These are phyloP conservation scores for Poecilia velifera DNA, from an alignment of 2,797 vertebrate species.

Conservation along the genomic window DNA sequence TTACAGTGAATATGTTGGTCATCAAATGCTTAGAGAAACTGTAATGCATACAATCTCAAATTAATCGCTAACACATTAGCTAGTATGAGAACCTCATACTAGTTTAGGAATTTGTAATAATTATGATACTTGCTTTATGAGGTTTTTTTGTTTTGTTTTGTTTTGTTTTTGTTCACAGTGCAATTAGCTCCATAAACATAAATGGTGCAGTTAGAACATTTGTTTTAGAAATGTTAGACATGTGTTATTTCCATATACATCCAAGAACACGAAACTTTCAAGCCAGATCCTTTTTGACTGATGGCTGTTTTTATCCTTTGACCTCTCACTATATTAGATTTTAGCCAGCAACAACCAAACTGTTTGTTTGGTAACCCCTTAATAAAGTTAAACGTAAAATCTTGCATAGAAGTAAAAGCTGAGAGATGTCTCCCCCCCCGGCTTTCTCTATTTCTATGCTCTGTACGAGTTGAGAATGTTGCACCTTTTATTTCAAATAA, in stretches of 20 bases:
- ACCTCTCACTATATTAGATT: not conserved
- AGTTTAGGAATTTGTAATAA: not conserved
- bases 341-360: not conserved
- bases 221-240: not conserved
- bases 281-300: not conserved
- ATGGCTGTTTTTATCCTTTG: not conserved
- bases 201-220: not conserved
- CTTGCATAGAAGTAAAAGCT: constrained; percentile 23
- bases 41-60: too few species aligned
- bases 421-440: constrained; percentile 14
- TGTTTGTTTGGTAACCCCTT: not conserved
- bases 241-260: not conserved
- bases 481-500: constrained; percentile 19
- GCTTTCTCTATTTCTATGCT: constrained; percentile 1
- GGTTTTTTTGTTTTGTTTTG: not conserved
- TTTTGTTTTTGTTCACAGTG: not conserved
- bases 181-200: not conserved
- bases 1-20: too few species aligned
- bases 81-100: not conserved
- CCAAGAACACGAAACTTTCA: not conserved
- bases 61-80: too few species aligned
- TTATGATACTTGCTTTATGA: not conserved
- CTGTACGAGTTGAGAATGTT: constrained; percentile 3
- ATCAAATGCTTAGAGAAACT: too few species aligned
- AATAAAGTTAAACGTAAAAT: constrained; percentile 2